Conservation (phyloP, 92 coral and sea anemone species). For the Umimayanthus chanpuru region DNA sequence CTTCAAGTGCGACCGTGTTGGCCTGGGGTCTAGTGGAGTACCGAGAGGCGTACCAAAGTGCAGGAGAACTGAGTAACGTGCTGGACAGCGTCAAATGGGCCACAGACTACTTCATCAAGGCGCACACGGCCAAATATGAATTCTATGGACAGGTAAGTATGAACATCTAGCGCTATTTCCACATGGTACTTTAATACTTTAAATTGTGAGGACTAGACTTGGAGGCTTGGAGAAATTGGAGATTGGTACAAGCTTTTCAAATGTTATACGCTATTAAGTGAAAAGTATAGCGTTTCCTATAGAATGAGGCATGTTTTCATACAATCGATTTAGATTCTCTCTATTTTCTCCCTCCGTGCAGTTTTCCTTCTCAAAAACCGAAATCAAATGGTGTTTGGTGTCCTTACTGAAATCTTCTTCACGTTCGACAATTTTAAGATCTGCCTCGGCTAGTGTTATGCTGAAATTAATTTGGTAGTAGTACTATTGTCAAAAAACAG, state of each 20-base stretch:
- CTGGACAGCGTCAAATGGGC: slow-evolving; percentile 89
- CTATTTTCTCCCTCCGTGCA: too few species aligned
- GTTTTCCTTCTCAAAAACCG: too few species aligned
- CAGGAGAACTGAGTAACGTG: slow-evolving; percentile 74
- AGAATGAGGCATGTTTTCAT: too few species aligned
- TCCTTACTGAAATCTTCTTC: too few species aligned
- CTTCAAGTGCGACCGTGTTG: too few species aligned
- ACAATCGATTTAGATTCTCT: too few species aligned
- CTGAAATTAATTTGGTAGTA: not conserved
- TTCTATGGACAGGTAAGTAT: slow-evolving; percentile 86
- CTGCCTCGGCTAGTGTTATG: not conserved
- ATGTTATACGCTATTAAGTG: not conserved
- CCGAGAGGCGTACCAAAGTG: slow-evolving; percentile 67
- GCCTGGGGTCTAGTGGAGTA: slow-evolving; percentile 93
- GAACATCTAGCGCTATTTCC: not conserved
- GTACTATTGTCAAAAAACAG: not conserved
- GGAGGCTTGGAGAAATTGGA: not conserved
- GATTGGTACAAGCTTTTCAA: not conserved
- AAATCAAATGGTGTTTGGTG: too few species aligned
- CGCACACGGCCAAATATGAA: slow-evolving; percentile 75
- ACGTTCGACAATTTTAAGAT: not conserved
- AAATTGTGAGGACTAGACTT: too few species aligned
- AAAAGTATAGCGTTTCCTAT: not conserved
- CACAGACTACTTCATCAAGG: slow-evolving; percentile 90
- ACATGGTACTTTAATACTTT: not conserved